phyloP scores from a whole-genome alignment of 2,888 invertebrate genomes.

The Perizoma flavofasciatum region DNA sequence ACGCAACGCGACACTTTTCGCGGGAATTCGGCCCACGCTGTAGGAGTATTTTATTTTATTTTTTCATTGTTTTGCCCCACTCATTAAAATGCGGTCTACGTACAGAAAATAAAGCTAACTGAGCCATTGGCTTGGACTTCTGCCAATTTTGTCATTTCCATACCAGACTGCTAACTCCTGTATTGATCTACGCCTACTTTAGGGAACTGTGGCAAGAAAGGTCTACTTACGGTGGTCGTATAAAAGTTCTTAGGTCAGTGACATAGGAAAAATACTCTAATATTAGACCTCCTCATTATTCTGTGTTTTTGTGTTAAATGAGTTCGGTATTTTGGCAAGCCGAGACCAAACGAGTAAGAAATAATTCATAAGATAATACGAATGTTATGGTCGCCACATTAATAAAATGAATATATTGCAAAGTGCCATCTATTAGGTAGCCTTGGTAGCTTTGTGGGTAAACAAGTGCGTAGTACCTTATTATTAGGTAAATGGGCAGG shows the following conservation, averaged over 20 bases:
- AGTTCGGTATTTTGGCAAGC: conserved; percentile 26
- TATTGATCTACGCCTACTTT: conserved; percentile 41
- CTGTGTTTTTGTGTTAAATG: conserved; percentile 33
- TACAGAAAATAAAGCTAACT: conserved; percentile 65
- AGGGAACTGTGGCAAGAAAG: conserved; percentile 26
- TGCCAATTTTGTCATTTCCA: conserved; percentile 71
- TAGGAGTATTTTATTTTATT: conserved; percentile 29
- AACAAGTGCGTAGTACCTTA: background rate
- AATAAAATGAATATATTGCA: conserved; percentile 21
- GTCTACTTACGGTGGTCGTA: conserved; percentile 42
- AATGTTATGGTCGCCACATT: conserved; percentile 24
- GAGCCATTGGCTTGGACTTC: conserved; percentile 55
- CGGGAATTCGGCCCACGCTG: conserved; percentile 21
- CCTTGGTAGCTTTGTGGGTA: background rate
- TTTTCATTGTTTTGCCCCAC: conserved; percentile 41
- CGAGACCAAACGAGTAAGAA: conserved; percentile 19
- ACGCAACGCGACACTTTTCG: conserved; percentile 26
- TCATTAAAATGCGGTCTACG: conserved; percentile 74
- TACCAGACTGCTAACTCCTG: conserved; percentile 40
- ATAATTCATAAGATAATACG: conserved; percentile 30
- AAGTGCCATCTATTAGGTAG: conserved; percentile 9
- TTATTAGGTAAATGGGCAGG: no score
- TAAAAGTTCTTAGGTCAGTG: conserved; percentile 47
- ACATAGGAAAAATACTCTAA: conserved; percentile 45
- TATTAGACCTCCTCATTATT: conserved; percentile 33